A percentile compares a stretch with the other conserved stretches of the same genome.
These are phyloP conservation scores for Euglossa dilemma DNA, from an alignment of 1,140 invertebrate genomes.

Conservation along the genomic window DNA sequence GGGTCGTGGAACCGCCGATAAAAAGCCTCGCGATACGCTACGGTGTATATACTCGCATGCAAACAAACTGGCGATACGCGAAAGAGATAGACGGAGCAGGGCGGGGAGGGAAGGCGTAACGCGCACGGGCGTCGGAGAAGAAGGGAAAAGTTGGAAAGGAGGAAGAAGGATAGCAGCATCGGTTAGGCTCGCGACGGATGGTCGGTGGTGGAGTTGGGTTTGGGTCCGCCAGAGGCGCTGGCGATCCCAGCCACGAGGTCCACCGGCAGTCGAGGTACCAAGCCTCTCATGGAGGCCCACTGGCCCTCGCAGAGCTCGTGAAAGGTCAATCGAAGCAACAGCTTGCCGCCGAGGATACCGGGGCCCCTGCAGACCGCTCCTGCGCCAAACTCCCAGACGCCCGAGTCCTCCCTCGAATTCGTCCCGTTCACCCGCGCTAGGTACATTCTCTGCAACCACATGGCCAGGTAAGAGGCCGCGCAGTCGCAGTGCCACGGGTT, in stretches of 20 bases:
- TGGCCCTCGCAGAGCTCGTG: slow-evolving; percentile 91
- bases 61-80: no score
- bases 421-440: slow-evolving; percentile 51
- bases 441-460: slow-evolving; percentile 82
- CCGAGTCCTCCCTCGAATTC: slow-evolving; percentile 49
- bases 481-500: slow-evolving; percentile 96
- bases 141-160: no score
- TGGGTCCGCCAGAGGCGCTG: no score
- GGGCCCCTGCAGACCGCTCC: slow-evolving; percentile 89
- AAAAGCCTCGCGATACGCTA: neutral
- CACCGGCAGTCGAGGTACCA: slow-evolving; percentile 86
- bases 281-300: slow-evolving; percentile 92
- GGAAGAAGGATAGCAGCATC: no score
- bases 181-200: no score
- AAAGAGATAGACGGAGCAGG: no score
- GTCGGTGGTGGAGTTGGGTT: no score
- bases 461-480: slow-evolving; percentile 88
- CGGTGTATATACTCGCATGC: no score
- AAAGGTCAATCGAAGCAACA: slow-evolving; percentile 88
- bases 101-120: no score
- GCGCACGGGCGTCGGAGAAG: no score
- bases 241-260: slow-evolving; percentile 38
- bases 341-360: slow-evolving; percentile 87
- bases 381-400: slow-evolving; percentile 85
- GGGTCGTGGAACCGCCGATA: neutral